phyloP scores from a whole-genome alignment of 2,797 vertebrate genomes.

The Heteromormyrus szaboi region DNA sequence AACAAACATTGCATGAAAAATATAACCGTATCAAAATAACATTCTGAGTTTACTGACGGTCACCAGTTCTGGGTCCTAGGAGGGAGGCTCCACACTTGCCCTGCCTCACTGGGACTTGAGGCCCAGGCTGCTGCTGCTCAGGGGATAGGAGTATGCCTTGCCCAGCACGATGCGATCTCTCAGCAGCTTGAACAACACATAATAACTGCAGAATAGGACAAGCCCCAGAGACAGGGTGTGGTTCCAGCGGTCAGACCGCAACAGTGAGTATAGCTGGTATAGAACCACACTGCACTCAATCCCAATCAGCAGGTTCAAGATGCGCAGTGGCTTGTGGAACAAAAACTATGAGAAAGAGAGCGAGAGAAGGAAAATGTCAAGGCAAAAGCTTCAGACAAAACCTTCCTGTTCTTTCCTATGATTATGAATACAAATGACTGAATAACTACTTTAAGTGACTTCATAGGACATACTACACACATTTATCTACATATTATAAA shows the following conservation, averaged over 20 bases:
- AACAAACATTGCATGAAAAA: slow-evolving; percentile 96
- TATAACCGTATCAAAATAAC: slow-evolving; percentile 98
- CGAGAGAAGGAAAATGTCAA: background rate
- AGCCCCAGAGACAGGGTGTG: slow-evolving; percentile 96
- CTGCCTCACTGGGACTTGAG: slow-evolving; percentile 78
- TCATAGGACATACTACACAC: background rate
- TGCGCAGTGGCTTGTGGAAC: slow-evolving; percentile 96
- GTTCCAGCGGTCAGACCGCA: slow-evolving; percentile 98
- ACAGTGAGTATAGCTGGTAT: slow-evolving; percentile 93
- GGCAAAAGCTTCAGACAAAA: background rate
- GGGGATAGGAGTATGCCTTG: slow-evolving; percentile 87
- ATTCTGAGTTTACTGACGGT: slow-evolving; percentile 59
- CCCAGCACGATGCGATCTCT: slow-evolving; percentile 95
- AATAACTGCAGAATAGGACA: slow-evolving; percentile 98
- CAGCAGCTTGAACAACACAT: slow-evolving; percentile 96
- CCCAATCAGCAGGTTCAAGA: slow-evolving; percentile 93
- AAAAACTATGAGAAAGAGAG: slow-evolving; percentile 72
- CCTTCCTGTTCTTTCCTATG: background rate
- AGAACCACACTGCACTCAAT: slow-evolving; percentile 93
- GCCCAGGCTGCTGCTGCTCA: slow-evolving; percentile 68
- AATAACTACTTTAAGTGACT: background rate
- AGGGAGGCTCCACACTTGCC: slow-evolving; percentile 23
- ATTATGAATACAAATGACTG: background rate
- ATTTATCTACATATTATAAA: background rate
- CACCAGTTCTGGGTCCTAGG: background rate